These are phyloP conservation scores for Chascanopsetta lugubris DNA, from an alignment of 2,113 vertebrate genomes.

Conservation along the genomic window DNA sequence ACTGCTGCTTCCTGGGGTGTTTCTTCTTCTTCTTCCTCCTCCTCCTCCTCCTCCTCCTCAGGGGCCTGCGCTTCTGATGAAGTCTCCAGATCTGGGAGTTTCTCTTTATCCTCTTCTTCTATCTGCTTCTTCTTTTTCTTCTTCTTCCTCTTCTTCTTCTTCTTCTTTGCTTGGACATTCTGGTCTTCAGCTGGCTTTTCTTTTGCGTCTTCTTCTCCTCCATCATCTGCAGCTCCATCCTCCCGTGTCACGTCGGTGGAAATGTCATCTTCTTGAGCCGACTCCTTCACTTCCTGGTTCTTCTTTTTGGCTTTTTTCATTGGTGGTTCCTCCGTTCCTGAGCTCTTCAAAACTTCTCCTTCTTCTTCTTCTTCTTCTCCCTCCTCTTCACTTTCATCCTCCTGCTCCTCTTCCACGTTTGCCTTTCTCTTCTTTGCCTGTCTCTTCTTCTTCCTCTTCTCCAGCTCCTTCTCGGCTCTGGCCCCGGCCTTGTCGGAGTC, in stretches of 20 bases:
- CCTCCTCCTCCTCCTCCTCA: no score
- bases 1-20: constrained; percentile 30
- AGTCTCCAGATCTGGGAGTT: background rate
- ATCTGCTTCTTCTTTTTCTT: constrained; percentile 64
- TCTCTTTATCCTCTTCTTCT: constrained; percentile 7
- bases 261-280: background rate
- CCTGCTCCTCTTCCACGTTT: constrained; percentile 53
- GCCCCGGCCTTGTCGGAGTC: constrained; percentile 71
- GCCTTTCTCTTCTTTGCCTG: constrained; percentile 81
- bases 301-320: constrained; percentile 64
- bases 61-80: background rate
- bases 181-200: background rate
- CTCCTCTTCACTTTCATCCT: constrained; percentile 80
- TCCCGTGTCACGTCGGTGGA: constrained; percentile 26
- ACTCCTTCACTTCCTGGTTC: constrained; percentile 27
- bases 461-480: constrained; percentile 70
- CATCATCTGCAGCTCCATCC: constrained; percentile 3
- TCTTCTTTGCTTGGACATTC: constrained; percentile 14
- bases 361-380: constrained; percentile 51
- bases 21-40: constrained; percentile 19
- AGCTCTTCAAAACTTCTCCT: constrained; percentile 11
- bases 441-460: constrained; percentile 44
- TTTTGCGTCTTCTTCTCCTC: background rate
- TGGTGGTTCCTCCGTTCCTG: constrained; percentile 27
- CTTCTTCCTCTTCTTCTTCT: constrained; percentile 76